These are phyloP conservation scores for Chrysaora quinquecirrha DNA, from an alignment of 30 jellyfish, hydroid and myxozoan genomes.

Conservation along the genomic window DNA sequence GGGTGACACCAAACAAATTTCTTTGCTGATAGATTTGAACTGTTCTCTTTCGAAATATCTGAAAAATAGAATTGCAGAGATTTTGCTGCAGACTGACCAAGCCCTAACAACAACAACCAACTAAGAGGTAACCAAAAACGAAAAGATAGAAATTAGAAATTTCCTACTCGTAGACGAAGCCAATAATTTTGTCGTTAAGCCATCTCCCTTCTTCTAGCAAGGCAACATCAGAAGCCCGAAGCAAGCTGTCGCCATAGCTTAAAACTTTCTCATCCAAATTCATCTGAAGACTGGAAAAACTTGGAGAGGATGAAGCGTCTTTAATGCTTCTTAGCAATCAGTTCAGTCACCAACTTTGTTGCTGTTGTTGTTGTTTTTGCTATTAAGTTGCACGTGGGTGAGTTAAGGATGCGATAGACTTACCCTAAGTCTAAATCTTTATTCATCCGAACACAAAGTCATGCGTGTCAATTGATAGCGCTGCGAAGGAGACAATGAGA, in stretches of 20 bases:
- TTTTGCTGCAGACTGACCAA: not conserved
- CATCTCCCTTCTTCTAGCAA: constrained; percentile 58
- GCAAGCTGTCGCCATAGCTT: constrained; percentile 71
- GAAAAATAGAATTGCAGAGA: not conserved
- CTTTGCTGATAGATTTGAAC: not conserved
- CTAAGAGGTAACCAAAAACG: not conserved
- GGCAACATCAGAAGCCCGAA: constrained; percentile 39
- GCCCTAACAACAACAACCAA: not conserved
- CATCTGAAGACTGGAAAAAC: no score
- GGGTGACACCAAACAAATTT: constrained; percentile 36
- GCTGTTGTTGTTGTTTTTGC: no score
- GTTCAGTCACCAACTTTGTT: not conserved
- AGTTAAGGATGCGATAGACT: no score
- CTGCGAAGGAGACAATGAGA: no score
- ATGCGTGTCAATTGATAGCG: no score
- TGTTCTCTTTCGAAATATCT: constrained; percentile 53
- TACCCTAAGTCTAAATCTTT: no score
- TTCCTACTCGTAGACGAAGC: constrained; percentile 80
- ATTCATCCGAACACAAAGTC: no score
- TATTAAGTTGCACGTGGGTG: not conserved
- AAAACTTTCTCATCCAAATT: constrained; percentile 16
- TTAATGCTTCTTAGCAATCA: no score
- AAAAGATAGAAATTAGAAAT: not conserved
- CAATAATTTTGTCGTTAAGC: constrained; percentile 77
- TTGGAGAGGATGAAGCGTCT: no score